Percentiles rank a stretch among this genome's conserved stretches.
Evolutionary conservation across 1,140 invertebrate species (phyloP).

Genomic region (Drosophila kepulauana): DNA sequence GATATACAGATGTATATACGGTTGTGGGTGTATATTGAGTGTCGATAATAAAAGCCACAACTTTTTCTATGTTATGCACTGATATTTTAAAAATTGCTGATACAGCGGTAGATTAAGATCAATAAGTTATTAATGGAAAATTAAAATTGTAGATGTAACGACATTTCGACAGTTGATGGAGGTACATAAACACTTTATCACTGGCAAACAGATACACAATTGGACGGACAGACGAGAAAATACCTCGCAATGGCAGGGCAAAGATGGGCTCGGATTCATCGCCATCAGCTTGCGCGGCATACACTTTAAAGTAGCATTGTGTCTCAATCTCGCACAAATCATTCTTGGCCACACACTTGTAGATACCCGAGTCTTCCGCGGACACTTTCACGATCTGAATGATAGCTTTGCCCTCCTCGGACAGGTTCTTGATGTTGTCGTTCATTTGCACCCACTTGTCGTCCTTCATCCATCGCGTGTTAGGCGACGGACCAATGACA

Average conservation of each 20-base stretch:
- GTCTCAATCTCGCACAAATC: conserved; percentile 82
- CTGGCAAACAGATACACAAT: conserved; percentile 31
- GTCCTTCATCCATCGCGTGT: conserved; percentile 94
- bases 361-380: conserved; percentile 73
- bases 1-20: background rate
- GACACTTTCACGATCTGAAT: conserved; percentile 70
- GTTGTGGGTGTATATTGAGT: too few species aligned
- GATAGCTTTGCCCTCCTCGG: conserved; percentile 80
- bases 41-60: too few species aligned
- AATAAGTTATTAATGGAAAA: too few species aligned
- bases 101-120: too few species aligned
- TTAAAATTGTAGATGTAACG: background rate
- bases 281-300: conserved; percentile 76
- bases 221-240: conserved; percentile 38
- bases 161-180: background rate
- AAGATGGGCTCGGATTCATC: conserved; percentile 84
- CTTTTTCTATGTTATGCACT: too few species aligned
- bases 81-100: too few species aligned
- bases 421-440: conserved; percentile 72
- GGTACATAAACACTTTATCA: conserved; percentile 29
- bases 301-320: conserved; percentile 84
- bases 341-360: conserved; percentile 83
- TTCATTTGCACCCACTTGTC: conserved; percentile 85
- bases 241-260: conserved; percentile 83
- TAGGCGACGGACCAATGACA: conserved; percentile 92